These are phyloP conservation scores for Oeneis ivallda DNA, from an alignment of 2,888 invertebrate species.

Conservation along the genomic window DNA sequence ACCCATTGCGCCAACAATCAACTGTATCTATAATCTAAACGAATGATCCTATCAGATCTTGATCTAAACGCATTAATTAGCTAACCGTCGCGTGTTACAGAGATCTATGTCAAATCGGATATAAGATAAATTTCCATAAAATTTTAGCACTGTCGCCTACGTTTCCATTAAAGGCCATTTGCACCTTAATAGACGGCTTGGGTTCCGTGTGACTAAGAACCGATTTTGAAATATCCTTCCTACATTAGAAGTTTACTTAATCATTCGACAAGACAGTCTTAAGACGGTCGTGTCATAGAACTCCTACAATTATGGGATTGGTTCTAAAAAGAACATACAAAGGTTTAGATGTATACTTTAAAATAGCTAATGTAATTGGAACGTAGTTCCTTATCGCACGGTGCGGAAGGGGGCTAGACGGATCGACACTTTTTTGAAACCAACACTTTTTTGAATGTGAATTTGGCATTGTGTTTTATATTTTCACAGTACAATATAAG, in stretches of 20 bases:
- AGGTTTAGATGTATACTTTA: too few relatives aligned
- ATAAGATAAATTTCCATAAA: conserved; percentile 50
- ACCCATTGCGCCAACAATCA: conserved; percentile 7
- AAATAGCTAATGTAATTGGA: too few relatives aligned
- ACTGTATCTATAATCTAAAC: conserved; percentile 17
- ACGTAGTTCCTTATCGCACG: too few relatives aligned
- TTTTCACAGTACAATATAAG: too few relatives aligned
- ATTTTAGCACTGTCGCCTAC: conserved; percentile 61
- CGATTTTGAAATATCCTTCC: conserved; percentile 45
- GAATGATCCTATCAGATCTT: conserved; percentile 1
- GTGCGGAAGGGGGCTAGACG: too few relatives aligned
- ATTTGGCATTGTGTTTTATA: too few relatives aligned
- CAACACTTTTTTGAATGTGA: too few relatives aligned
- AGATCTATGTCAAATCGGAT: conserved; percentile 39
- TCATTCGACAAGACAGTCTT: conserved; percentile 21
- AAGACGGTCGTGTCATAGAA: background rate
- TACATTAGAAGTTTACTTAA: conserved; percentile 30
- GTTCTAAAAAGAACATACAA: too few relatives aligned
- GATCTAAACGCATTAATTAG: conserved; percentile 23
- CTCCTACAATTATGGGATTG: too few relatives aligned
- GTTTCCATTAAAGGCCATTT: conserved; percentile 40
- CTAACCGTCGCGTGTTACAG: conserved; percentile 27
- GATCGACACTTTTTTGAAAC: too few relatives aligned
- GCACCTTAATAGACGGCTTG: conserved; percentile 36
- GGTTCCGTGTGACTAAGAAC: conserved; percentile 44